A percentile compares a stretch with the other conserved stretches of the same genome.
phyloP scores from a whole-genome alignment of 2,888 invertebrate genomes.

The Tinea semifulvella region DNA sequence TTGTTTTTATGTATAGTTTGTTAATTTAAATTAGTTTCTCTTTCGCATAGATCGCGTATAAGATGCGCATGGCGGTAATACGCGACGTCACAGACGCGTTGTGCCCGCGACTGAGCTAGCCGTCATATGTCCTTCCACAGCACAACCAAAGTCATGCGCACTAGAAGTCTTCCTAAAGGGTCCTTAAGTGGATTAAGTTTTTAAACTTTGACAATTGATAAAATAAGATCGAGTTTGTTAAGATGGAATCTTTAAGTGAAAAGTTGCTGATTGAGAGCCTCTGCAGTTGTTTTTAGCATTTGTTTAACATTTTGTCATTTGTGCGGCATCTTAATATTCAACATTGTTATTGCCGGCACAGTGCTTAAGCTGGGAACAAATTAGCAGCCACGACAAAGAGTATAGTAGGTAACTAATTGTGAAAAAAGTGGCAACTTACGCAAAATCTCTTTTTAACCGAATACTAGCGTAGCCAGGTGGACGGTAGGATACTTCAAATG shows the following conservation, averaged over 20 bases:
- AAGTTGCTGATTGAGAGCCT: conserved; percentile 27
- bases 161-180: conserved; percentile 47
- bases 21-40: background rate
- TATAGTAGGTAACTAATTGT: no score
- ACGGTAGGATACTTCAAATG: no score
- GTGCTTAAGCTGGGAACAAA: no score
- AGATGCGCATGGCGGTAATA: conserved; percentile 20
- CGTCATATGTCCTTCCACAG: conserved; percentile 57
- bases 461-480: no score
- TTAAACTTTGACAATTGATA: conserved; percentile 64
- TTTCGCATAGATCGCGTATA: background rate
- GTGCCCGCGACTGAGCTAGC: conserved; percentile 23
- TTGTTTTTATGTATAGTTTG: background rate
- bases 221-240: conserved; percentile 57
- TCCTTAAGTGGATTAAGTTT: conserved; percentile 64
- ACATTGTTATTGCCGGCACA: conserved; percentile 1
- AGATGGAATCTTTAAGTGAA: conserved; percentile 48
- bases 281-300: conserved; percentile 4
- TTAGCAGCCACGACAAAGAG: no score
- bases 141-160: conserved; percentile 59
- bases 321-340: conserved; percentile 4
- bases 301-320: conserved; percentile 8
- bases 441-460: no score
- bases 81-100: conserved; percentile 23
- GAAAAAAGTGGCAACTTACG: no score